Evolutionary conservation across 2,797 vertebrate species (phyloP), one percentile per base, ranked within the genome.

Genomic region (Molossus alvarezi): DNA sequence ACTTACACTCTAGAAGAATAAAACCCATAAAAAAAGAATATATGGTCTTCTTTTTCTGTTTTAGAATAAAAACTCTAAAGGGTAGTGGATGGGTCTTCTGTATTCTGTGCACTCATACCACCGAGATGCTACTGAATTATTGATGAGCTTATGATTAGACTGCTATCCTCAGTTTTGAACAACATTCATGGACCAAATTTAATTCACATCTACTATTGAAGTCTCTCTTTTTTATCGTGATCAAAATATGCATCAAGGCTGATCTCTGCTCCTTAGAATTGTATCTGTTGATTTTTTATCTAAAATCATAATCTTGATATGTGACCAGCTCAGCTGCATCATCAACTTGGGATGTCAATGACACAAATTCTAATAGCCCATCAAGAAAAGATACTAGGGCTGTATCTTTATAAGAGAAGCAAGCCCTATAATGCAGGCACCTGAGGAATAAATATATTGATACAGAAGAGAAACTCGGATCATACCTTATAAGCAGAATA

Each of bases 61-160:
- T 96, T 84, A 84, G 65, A 97, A 94, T 20, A 97, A 97, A 96
- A 89, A 88, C 23, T 77, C 51, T 85, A 48, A 83, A 90, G 58
- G 14, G 51, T 17, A 48, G 53, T 45, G 4, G 79, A 77, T 58
- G 23, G 15, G 15, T 94, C 12, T 82, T 97, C 48, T 92, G 41
- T 88, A 97, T 92, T 97, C 95, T 82, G 23, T 48, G 41, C 84
- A 96, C 84, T 97, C 94, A 92, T 45, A 91, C 41, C 64, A 45
- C 55, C 33, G 87, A 83, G 95, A 93, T 20, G 62, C n/a, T 65
- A 79, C 37, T 97, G 67, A 97, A 97, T 97, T 96, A 97, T 88
- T 94, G 83, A 97, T 95, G 51, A 65, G 67, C n/a, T 96, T 93
- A 93, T 96, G 89, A 97, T 96, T 96, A 95, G 90, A 87, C 33